Evolutionary conservation across 1,140 invertebrate genomes (phyloP).

Genomic region (Papilio helenus): DNA sequence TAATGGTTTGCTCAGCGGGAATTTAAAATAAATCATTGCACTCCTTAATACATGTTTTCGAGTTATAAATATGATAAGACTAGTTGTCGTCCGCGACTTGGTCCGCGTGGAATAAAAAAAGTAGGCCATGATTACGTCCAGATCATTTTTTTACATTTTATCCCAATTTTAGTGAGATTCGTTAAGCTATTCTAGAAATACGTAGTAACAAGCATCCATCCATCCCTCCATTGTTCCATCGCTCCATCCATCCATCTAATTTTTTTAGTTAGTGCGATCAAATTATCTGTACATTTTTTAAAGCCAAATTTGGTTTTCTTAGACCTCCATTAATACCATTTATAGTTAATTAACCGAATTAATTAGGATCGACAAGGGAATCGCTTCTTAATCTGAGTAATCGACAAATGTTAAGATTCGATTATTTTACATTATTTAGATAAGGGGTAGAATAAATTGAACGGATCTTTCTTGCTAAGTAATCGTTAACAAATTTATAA

Average conservation of each 20-base stretch:
- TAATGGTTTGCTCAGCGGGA: conserved; percentile 2
- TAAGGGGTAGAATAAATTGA: background rate
- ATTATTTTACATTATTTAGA: background rate
- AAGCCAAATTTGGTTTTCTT: background rate
- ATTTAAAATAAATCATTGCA: conserved; percentile 16
- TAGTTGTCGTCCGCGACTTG: background rate
- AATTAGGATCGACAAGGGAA: background rate
- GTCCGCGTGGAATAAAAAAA: background rate
- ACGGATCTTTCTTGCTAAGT: background rate
- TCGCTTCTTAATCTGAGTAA: background rate
- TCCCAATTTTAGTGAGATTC: too few species aligned
- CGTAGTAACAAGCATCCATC: too few species aligned
- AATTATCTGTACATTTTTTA: background rate
- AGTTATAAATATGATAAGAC: background rate
- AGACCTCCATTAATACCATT: background rate
- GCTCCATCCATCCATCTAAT: too few species aligned
- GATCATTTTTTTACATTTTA: too few species aligned
- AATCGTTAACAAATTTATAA: background rate
- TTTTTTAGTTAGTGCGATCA: too few species aligned
- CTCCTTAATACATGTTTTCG: background rate
- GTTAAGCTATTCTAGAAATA: too few species aligned
- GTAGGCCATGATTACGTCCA: background rate
- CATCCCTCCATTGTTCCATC: too few species aligned
- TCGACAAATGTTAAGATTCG: background rate
- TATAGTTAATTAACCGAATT: background rate